Conservation (phyloP, 37 sponge, comb jelly and placozoan species). For the Aphrocallistes beatrix region DNA sequence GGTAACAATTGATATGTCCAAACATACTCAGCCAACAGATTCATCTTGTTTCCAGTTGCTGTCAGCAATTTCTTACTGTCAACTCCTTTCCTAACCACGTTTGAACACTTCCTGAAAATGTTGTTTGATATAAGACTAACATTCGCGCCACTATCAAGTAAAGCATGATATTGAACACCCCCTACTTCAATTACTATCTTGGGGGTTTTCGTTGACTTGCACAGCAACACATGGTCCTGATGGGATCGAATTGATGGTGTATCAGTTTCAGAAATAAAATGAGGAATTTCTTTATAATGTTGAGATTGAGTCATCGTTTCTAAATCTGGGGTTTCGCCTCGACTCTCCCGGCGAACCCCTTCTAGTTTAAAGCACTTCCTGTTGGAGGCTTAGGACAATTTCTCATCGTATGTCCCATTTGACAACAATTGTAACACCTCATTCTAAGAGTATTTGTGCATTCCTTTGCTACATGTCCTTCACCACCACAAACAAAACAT, state of each 20-base stretch:
- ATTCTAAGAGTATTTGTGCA: not conserved
- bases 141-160: not conserved
- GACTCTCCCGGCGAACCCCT: conserved; percentile 6
- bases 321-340: not conserved
- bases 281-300: not conserved
- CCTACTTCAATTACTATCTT: not conserved
- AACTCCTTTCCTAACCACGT: no score
- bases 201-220: not conserved
- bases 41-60: no score
- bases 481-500: not conserved
- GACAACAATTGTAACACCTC: not conserved
- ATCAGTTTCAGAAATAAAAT: not conserved
- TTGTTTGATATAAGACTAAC: not conserved
- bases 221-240: not conserved
- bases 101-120: no score
- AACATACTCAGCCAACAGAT: not conserved
- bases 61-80: no score
- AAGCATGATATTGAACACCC: not conserved
- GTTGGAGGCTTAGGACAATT: not conserved
- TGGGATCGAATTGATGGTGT: not conserved
- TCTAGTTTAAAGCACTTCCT: no score
- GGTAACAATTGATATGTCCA: not conserved
- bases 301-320: no score
- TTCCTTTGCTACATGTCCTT: not conserved
- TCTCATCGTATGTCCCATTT: conserved; percentile 9